A percentile compares a stretch with the other conserved stretches of the same genome.
These are phyloP conservation scores for Hydrolagus colliei DNA, from an alignment of 2,797 vertebrate genomes.

Conservation along the genomic window DNA sequence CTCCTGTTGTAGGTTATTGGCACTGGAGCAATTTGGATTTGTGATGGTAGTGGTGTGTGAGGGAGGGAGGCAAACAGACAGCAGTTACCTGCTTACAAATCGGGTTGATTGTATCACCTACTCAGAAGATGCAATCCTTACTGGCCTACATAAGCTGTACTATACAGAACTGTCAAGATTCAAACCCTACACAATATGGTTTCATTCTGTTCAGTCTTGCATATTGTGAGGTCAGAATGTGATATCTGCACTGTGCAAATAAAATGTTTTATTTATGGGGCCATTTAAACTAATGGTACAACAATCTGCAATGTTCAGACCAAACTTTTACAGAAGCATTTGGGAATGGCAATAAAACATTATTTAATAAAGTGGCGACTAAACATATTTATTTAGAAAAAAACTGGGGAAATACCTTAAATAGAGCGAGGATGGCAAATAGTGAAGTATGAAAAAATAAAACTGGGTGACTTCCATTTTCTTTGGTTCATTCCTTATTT, in stretches of 20 bases:
- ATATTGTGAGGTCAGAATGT: background rate
- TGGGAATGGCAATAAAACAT: background rate
- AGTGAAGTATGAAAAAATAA: constrained; percentile 1
- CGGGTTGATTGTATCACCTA: background rate
- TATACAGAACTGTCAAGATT: background rate
- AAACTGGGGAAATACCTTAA: background rate
- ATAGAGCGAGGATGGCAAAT: background rate
- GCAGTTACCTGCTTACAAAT: background rate
- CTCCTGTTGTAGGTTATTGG: background rate
- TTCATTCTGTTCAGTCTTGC: constrained; percentile 18
- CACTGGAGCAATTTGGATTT: background rate
- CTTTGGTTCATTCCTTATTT: background rate
- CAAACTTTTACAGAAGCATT: background rate
- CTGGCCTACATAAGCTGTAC: background rate
- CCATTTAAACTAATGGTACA: constrained; percentile 14
- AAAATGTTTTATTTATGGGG: background rate
- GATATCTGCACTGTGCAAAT: background rate
- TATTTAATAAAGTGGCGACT: background rate
- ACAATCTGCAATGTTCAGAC: background rate
- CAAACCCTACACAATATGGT: background rate
- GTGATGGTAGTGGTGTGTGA: too few species aligned
- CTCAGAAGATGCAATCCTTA: background rate
- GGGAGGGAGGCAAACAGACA: background rate
- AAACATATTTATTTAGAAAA: constrained; percentile 15
- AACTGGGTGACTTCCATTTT: background rate